Base-by-base conservation (phyloP, 1,140 invertebrate species). In the Drosophila tristis region DNA sequence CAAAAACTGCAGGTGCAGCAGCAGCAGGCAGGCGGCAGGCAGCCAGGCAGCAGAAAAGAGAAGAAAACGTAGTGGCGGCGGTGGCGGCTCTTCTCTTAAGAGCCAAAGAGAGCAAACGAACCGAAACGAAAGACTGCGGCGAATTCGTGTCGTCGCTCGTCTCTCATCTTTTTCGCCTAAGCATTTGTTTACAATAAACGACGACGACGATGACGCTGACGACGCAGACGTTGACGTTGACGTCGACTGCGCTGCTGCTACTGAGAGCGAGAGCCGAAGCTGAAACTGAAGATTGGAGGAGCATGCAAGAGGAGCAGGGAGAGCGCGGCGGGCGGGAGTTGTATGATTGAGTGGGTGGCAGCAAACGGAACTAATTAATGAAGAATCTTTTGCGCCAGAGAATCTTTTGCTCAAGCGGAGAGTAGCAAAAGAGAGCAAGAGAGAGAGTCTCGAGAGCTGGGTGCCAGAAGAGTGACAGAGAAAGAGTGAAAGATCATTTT, bases 311-410 rank as follows among this genome's bases (percentile, higher is more conserved):
- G 35, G 20, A 20, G 20, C 20, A 20, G 1, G 20, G 35, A 5
- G 35, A 4, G 11, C 0, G 35, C 13, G 5, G 15, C 1, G 13
- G 29, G 25, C 20, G 20, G 20, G 35, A 16, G 8, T 15, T 2
- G 44, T 2, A 26, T 25, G 49, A 25, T 15, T 9, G 16, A 11
- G 54, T n/a, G n/a, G 6, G 0, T 25, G 47, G 9, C 20, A 13
- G 11, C 61, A 77, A 85, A 78, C 81, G 81, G 82, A 87, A 86
- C 81, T 86, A 86, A 86, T 86, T 86, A 86, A 86, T 87, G 78
- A 75, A 86, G 74, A 85, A 86, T 86, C 81, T 87, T 81, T 87
- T 73, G 62, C 11, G 11, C 8, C 2, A 64, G 65, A 63, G 76
- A 74, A 61, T 74, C 66, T 70, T 58, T 66, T 65, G 48, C 49